phyloP scores from a whole-genome alignment of 2,888 invertebrate species.

The Meandrusa payeni region DNA sequence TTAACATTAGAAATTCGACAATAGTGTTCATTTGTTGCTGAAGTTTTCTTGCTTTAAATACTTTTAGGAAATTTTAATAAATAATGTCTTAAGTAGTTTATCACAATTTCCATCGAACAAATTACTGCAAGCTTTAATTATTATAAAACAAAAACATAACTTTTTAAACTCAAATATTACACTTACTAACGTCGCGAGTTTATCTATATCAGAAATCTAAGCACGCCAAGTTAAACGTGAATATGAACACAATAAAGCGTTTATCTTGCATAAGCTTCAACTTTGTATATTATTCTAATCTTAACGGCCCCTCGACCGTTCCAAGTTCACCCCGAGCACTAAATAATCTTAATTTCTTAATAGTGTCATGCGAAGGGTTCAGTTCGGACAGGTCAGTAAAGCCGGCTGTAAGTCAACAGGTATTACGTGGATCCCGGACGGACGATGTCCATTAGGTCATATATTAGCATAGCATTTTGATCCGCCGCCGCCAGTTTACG shows the following conservation, averaged over 20 bases:
- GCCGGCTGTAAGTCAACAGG: slow-evolving; percentile 74
- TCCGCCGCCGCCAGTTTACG: slow-evolving; percentile 46
- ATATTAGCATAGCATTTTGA: slow-evolving; percentile 59
- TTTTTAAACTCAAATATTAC: no score
- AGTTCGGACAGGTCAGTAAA: slow-evolving; percentile 48
- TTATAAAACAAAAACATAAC: no score
- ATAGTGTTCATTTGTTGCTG: no score
- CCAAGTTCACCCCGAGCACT: slow-evolving; percentile 34
- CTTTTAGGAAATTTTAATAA: no score
- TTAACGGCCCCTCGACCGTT: slow-evolving; percentile 32
- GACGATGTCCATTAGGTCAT: slow-evolving; percentile 55
- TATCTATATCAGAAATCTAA: slow-evolving; percentile 5
- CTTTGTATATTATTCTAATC: slow-evolving; percentile 22
- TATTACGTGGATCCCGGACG: slow-evolving; percentile 68
- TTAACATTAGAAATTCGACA: no score
- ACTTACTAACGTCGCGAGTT: slow-evolving; percentile 1
- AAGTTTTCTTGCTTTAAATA: no score
- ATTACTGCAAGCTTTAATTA: no score
- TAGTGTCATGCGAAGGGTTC: slow-evolving; percentile 25
- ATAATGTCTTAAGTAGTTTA: no score
- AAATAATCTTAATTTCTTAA: slow-evolving; percentile 24
- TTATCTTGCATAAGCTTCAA: slow-evolving; percentile 20
- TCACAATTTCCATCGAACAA: no score
- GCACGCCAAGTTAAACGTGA: slow-evolving; percentile 20
- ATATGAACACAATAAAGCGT: slow-evolving; percentile 18